phyloP scores from a whole-genome alignment of 1,140 invertebrate species.

The Heliconius eleuchia region DNA sequence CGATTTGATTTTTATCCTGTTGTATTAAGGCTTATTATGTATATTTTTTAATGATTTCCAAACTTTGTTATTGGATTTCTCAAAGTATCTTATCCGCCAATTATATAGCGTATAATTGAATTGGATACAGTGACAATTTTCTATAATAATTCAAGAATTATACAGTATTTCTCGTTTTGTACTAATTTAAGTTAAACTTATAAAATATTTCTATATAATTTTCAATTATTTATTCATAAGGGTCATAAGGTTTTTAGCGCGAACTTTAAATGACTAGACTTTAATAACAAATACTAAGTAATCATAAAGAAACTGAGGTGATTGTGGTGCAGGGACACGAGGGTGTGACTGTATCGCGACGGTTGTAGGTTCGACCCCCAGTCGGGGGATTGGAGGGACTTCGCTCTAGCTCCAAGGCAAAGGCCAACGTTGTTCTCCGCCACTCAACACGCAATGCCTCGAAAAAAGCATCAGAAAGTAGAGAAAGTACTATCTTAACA shows the following conservation, averaged over 20 bases:
- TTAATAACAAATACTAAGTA: too few relatives aligned
- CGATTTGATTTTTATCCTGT: conserved; percentile 24
- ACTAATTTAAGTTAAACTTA: neutral
- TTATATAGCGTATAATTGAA: conserved; percentile 55
- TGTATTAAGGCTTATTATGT: conserved; percentile 36
- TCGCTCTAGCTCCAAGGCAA: too few relatives aligned
- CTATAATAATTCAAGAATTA: conserved; percentile 39
- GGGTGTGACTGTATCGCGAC: too few relatives aligned
- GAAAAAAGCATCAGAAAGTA: too few relatives aligned
- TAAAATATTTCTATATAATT: neutral
- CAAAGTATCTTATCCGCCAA: conserved; percentile 54
- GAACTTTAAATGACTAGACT: neutral
- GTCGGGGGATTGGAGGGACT: too few relatives aligned
- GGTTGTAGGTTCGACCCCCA: too few relatives aligned
- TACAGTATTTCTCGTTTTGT: conserved; percentile 20
- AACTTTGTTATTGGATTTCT: conserved; percentile 36
- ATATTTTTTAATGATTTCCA: neutral
- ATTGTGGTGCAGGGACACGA: too few relatives aligned
- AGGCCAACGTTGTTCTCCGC: too few relatives aligned
- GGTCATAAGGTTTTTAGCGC: neutral
- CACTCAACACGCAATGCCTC: too few relatives aligned
- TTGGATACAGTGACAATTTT: conserved; percentile 57
- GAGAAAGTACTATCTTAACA: too few relatives aligned
- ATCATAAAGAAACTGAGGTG: too few relatives aligned
- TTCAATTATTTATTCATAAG: neutral